These are phyloP conservation scores for Peribatodes rhomboidaria DNA, from an alignment of 2,888 invertebrate species.

Conservation along the genomic window DNA sequence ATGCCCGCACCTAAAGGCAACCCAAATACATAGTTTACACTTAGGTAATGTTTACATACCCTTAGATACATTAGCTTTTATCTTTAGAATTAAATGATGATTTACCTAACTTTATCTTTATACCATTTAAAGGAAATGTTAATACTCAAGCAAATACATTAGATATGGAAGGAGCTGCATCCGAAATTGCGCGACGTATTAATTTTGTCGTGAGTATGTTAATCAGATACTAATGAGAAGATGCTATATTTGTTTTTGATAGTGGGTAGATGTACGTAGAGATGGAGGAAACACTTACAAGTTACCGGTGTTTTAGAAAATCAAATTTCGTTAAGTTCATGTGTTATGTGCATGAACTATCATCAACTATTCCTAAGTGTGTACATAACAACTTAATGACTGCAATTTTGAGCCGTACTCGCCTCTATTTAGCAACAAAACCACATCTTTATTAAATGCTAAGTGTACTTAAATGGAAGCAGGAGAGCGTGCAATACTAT, in stretches of 20 bases:
- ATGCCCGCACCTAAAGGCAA: constrained; percentile 57
- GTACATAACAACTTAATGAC: not conserved
- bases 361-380: too few relatives aligned
- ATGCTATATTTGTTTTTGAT: constrained; percentile 5
- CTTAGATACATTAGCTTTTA: constrained; percentile 24
- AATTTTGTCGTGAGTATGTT: constrained; percentile 11
- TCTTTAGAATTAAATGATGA: constrained; percentile 20
- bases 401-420: not conserved
- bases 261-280: not conserved
- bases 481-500: constrained; percentile 17
- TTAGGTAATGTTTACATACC: constrained; percentile 53
- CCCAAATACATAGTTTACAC: constrained; percentile 63
- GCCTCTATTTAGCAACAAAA: constrained; percentile 13
- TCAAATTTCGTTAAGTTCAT: too few relatives aligned
- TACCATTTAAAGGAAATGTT: constrained; percentile 26
- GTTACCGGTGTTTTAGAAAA: too few relatives aligned
- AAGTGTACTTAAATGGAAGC: constrained; percentile 22
- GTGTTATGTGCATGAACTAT: too few relatives aligned
- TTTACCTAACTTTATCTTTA: constrained; percentile 25
- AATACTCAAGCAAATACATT: constrained; percentile 34
- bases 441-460: constrained; percentile 15
- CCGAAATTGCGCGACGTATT: constrained; percentile 26
- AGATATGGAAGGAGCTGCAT: constrained; percentile 25
- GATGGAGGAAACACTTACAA: not conserved
- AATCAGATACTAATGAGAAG: not conserved